phyloP scores from a whole-genome alignment of 2,797 vertebrate species.

The Lophotriccus pileatus region DNA sequence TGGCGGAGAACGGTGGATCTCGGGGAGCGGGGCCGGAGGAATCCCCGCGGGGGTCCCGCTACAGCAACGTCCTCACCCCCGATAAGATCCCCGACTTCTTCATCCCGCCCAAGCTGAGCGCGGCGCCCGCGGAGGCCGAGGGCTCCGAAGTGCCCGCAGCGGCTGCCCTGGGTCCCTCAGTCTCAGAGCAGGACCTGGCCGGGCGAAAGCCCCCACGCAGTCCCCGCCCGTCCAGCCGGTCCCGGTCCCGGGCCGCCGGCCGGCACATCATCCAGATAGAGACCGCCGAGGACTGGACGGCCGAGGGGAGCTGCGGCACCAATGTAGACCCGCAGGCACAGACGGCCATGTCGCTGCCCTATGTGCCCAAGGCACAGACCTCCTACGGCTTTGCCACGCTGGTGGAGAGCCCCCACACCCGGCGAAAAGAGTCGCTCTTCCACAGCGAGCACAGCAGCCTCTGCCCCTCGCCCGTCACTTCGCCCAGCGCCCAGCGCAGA shows the following conservation, averaged over 20 bases:
- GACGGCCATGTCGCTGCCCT: conserved; percentile 91
- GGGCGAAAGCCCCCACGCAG: conserved; percentile 82
- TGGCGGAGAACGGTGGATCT: conserved; percentile 81
- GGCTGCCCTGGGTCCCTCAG: conserved; percentile 73
- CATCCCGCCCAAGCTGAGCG: conserved; percentile 91
- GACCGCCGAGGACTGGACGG: conserved; percentile 87
- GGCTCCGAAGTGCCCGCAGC: conserved; percentile 70
- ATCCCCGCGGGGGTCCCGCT: conserved; percentile 69
- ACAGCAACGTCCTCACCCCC: conserved; percentile 95
- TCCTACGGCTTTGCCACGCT: conserved; percentile 92
- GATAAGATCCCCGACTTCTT: conserved; percentile 98
- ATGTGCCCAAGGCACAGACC: conserved; percentile 93
- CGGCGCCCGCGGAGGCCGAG: conserved; percentile 77
- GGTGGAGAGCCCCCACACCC: conserved; percentile 94
- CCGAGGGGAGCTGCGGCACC: conserved; percentile 71
- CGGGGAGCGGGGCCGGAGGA: conserved; percentile 44
- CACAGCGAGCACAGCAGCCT: conserved; percentile 90
- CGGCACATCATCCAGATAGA: conserved; percentile 97
- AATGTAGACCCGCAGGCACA: conserved; percentile 90
- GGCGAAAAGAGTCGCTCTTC: conserved; percentile 94
- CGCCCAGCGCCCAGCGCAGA: conserved; percentile 82
- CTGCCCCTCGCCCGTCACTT: conserved; percentile 81
- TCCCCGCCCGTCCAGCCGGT: conserved; percentile 85
- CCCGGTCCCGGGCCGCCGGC: conserved; percentile 83
- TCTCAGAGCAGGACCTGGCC: conserved; percentile 82